phyloP scores from a whole-genome alignment of 2,888 invertebrate genomes.

The Zygaena filipendulae region DNA sequence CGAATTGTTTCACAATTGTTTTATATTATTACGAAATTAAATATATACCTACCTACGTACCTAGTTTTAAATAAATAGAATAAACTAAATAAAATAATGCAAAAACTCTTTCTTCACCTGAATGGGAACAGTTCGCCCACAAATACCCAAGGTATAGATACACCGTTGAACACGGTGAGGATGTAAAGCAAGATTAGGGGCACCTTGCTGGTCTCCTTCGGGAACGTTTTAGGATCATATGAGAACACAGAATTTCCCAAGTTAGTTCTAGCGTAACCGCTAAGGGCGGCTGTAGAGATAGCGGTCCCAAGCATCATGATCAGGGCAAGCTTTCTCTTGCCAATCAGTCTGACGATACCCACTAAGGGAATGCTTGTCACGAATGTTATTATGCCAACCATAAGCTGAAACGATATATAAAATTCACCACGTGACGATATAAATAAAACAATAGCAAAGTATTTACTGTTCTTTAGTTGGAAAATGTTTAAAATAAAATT shows the following conservation, averaged over 20 bases:
- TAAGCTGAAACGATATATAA: constrained; percentile 35
- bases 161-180: constrained; percentile 41
- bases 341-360: constrained; percentile 42
- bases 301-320: constrained; percentile 47
- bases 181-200: constrained; percentile 48
- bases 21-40: no score
- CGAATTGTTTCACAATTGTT: no score
- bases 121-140: constrained; percentile 69
- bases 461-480: no score
- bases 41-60: no score
- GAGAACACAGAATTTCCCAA: constrained; percentile 47
- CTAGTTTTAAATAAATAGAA: no score
- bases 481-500: no score
- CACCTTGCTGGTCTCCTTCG: constrained; percentile 36
- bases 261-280: constrained; percentile 42
- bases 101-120: no score
- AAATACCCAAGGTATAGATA: constrained; percentile 64
- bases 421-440: no score
- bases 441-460: no score
- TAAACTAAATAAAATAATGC: no score
- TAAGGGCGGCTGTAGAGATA: constrained; percentile 43
- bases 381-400: constrained; percentile 57
- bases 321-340: constrained; percentile 58
- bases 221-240: constrained; percentile 45
- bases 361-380: constrained; percentile 44